Evolutionary conservation across 2,797 vertebrate genomes (phyloP).

Genomic region (Benthosema pterotum): DNA sequence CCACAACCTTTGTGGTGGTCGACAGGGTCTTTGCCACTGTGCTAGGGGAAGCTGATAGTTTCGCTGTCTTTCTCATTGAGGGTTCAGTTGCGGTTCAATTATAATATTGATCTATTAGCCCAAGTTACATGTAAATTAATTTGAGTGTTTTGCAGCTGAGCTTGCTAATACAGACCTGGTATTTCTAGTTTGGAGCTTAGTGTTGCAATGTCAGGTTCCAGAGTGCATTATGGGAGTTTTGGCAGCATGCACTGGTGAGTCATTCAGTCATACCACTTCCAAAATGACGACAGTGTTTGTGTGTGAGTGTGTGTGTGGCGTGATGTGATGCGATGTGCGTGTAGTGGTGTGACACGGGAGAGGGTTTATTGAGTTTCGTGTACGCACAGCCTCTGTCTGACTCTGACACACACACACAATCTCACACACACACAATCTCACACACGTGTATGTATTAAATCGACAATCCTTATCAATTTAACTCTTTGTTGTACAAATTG

Average conservation of each 20-base stretch:
- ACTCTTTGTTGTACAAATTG: no score
- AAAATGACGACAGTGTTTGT: neutral
- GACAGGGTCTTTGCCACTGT: no score
- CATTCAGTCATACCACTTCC: slow-evolving; percentile 1
- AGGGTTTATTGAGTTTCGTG: neutral
- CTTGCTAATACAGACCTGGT: neutral
- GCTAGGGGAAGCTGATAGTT: no score
- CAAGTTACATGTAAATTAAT: neutral
- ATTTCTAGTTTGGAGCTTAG: no score
- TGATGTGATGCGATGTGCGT: neutral
- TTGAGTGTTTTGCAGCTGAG: neutral
- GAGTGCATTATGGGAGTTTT: slow-evolving; percentile 6
- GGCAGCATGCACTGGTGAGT: slow-evolving; percentile 2
- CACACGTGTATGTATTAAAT: neutral
- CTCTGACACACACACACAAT: neutral
- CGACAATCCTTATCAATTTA: no score
- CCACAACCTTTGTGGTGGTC: no score
- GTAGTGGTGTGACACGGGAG: neutral
- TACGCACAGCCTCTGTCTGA: slow-evolving; percentile 1
- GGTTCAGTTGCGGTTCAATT: no score
- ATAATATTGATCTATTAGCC: no score
- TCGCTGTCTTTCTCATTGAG: no score
- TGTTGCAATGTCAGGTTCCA: slow-evolving; percentile 1
- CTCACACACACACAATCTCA: neutral
- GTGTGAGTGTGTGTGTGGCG: slow-evolving; percentile 1